These are phyloP conservation scores for Mormyrus proboscirostris DNA, from an alignment of 2,797 vertebrate genomes.

Conservation along the genomic window DNA sequence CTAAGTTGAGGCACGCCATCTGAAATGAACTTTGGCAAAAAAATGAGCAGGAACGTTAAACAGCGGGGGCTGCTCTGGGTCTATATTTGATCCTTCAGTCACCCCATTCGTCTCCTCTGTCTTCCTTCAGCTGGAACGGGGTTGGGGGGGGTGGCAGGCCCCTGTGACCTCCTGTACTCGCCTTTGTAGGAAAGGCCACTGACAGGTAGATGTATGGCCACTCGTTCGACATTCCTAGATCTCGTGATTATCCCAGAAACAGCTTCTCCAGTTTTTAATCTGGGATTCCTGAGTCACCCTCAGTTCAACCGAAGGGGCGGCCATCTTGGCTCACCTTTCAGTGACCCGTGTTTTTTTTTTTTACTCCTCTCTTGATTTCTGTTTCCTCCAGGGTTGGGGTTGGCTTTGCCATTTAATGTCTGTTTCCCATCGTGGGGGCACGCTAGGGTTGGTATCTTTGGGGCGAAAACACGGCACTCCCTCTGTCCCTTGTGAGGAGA, in stretches of 20 bases:
- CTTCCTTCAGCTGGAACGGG: slow-evolving; percentile 44
- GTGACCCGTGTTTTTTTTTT: background rate
- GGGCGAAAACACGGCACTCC: background rate
- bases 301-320: background rate
- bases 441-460: background rate
- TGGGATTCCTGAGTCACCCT: slow-evolving; percentile 6
- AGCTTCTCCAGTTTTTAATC: slow-evolving; percentile 13
- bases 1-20: background rate
- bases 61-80: slow-evolving; percentile 35
- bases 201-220: slow-evolving; percentile 16
- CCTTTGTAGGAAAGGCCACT: slow-evolving; percentile 7
- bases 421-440: background rate
- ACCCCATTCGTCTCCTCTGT: slow-evolving; percentile 44
- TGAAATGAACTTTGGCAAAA: slow-evolving; percentile 3
- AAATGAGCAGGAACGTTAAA: slow-evolving; percentile 20
- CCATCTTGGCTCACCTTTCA: slow-evolving; percentile 15
- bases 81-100: slow-evolving; percentile 63
- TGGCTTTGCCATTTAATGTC: background rate
- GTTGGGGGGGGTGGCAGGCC: background rate
- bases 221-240: slow-evolving; percentile 7
- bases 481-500: background rate
- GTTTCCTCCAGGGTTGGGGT: background rate
- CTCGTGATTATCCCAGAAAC: slow-evolving; percentile 12
- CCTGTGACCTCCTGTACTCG: background rate
- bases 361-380: background rate